A percentile compares a stretch with the other conserved stretches of the same genome.
phyloP scores from a whole-genome alignment of 1,140 invertebrate genomes.

The Pissodes strobi region DNA sequence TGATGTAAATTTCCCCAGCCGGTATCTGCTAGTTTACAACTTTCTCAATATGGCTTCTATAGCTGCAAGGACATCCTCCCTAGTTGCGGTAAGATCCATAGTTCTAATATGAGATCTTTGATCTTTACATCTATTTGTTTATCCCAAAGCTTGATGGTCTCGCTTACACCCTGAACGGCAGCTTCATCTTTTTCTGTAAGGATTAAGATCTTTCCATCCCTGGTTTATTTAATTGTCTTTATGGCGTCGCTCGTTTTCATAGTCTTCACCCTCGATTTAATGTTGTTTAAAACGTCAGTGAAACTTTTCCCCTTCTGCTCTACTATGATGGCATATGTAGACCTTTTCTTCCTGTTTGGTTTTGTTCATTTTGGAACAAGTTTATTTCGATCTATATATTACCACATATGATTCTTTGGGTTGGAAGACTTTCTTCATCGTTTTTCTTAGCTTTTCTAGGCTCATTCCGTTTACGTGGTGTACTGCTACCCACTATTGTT shows the following conservation, averaged over 20 bases:
- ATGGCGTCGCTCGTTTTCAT: neutral
- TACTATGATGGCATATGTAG: constrained; percentile 1
- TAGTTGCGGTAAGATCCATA: constrained; percentile 2
- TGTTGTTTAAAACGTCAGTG: neutral
- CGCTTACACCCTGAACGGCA: neutral
- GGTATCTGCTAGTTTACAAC: too few species aligned
- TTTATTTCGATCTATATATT: constrained; percentile 1
- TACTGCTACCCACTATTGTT: neutral
- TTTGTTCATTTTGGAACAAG: neutral
- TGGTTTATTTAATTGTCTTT: neutral
- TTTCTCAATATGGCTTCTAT: neutral
- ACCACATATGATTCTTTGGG: neutral
- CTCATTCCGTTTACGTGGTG: constrained; percentile 3
- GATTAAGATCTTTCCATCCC: constrained; percentile 2
- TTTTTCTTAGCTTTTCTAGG: neutral
- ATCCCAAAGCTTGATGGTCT: too few species aligned
- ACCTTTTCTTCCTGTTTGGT: neutral
- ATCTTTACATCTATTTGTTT: neutral
- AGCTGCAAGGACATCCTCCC: constrained; percentile 11
- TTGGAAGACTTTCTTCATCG: constrained; percentile 12
- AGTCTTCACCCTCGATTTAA: neutral
- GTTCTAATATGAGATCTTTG: neutral
- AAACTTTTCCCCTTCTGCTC: neutral
- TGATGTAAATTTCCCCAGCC: neutral
- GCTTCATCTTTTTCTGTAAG: neutral